phyloP scores from a whole-genome alignment of 2,888 invertebrate genomes.

The Ornithoptera priamus region DNA sequence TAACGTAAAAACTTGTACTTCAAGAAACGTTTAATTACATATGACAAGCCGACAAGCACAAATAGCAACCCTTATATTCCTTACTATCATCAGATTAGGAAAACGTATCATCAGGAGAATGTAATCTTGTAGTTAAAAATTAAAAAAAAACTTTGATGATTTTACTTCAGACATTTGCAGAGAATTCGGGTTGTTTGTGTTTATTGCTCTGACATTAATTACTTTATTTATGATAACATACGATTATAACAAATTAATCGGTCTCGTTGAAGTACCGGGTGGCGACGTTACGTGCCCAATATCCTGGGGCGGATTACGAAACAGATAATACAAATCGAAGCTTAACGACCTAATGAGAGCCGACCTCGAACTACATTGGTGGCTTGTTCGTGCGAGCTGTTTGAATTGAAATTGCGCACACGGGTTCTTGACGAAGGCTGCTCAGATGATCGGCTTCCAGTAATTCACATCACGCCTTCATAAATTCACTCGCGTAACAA shows the following conservation, averaged over 20 bases:
- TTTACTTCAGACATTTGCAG: background rate
- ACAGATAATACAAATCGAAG: slow-evolving; percentile 42
- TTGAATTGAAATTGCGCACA: slow-evolving; percentile 36
- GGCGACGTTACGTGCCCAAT: slow-evolving; percentile 33
- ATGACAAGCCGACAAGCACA: too few species aligned
- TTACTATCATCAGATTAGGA: too few species aligned
- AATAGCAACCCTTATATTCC: too few species aligned
- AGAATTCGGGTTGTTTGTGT: background rate
- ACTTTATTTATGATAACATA: background rate
- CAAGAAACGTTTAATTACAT: too few species aligned
- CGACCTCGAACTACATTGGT: slow-evolving; percentile 45
- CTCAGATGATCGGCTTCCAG: slow-evolving; percentile 26
- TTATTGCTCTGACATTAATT: background rate
- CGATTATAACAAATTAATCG: slow-evolving; percentile 9
- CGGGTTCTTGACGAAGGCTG: slow-evolving; percentile 27
- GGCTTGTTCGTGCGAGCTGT: slow-evolving; percentile 40
- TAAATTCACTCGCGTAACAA: slow-evolving; percentile 21
- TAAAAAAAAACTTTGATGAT: background rate
- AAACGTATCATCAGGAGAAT: too few species aligned
- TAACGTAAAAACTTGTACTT: too few species aligned
- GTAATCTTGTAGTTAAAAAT: too few species aligned
- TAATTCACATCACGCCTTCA: slow-evolving; percentile 28
- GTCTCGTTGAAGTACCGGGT: slow-evolving; percentile 37
- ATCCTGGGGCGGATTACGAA: slow-evolving; percentile 35
- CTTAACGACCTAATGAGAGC: slow-evolving; percentile 41